phyloP scores from a whole-genome alignment of 2,113 vertebrate genomes.

The Tiliqua scincoides region DNA sequence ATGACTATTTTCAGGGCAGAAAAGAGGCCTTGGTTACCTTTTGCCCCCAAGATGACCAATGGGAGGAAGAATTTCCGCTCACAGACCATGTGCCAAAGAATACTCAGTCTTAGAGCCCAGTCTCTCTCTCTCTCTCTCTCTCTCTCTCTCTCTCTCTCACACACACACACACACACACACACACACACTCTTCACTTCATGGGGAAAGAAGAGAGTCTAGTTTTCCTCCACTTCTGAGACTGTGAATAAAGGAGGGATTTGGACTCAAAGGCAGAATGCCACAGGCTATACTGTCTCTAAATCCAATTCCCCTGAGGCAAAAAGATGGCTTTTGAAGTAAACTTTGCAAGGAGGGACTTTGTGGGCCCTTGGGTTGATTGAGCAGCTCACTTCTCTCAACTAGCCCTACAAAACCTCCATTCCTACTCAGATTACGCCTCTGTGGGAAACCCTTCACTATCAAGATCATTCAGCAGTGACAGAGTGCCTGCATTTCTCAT shows the following conservation, averaged over 20 bases:
- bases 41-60: not conserved
- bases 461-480: not conserved
- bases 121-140: not conserved
- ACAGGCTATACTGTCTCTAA: not conserved
- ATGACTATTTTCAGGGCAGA: not conserved
- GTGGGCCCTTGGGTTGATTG: not conserved
- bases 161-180: too few species aligned
- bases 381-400: not conserved
- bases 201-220: not conserved
- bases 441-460: not conserved
- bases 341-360: not conserved
- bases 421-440: not conserved
- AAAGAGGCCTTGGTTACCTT: not conserved
- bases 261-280: not conserved
- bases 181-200: not conserved
- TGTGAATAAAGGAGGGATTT: not conserved
- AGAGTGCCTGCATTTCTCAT: not conserved
- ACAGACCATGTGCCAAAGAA: not conserved
- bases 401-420: too few species aligned
- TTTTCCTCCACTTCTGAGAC: not conserved
- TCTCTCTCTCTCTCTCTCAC: too few species aligned
- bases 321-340: not conserved
- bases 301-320: not conserved
- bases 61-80: not conserved
- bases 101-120: not conserved